A percentile compares a stretch with the other conserved stretches of the same genome.
Evolutionary conservation across 2,888 invertebrate genomes (phyloP).

Genomic region (Orthosia gothica): DNA sequence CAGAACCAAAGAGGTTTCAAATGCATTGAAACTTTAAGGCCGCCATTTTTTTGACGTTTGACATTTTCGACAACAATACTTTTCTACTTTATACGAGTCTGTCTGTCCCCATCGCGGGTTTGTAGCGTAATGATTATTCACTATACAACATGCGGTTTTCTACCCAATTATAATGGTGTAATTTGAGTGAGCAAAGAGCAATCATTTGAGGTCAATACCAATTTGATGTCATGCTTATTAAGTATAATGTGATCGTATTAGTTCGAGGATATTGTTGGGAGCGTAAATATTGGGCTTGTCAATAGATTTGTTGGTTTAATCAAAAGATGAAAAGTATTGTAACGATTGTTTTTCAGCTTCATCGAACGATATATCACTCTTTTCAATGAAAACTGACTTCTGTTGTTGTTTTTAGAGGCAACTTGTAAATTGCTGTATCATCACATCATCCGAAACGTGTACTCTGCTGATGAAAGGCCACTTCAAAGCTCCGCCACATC

Average conservation of each 20-base stretch:
- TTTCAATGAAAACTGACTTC: neutral
- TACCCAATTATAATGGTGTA: constrained; percentile 76
- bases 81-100: constrained; percentile 53
- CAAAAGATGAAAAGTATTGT: neutral
- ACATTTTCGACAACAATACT: constrained; percentile 34
- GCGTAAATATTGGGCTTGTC: constrained; percentile 38
- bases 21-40: constrained; percentile 12
- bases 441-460: too few relatives aligned
- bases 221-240: constrained; percentile 66
- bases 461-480: too few relatives aligned
- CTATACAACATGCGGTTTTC: constrained; percentile 73
- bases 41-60: constrained; percentile 4
- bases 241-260: constrained; percentile 64
- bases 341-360: neutral
- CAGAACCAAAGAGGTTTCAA: constrained; percentile 6
- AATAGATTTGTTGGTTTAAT: constrained; percentile 38
- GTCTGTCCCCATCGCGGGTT: constrained; percentile 71
- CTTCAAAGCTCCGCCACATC: too few relatives aligned
- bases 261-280: constrained; percentile 52
- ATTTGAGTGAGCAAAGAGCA: constrained; percentile 78
- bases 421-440: too few relatives aligned
- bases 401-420: neutral
- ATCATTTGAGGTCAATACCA: constrained; percentile 71
- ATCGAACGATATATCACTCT: neutral
- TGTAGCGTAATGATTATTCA: constrained; percentile 76